Evolutionary conservation across 23 tunicate species (phyloP), one percentile per base, ranked within the genome.

Genomic region (Halocynthia aurantium): DNA sequence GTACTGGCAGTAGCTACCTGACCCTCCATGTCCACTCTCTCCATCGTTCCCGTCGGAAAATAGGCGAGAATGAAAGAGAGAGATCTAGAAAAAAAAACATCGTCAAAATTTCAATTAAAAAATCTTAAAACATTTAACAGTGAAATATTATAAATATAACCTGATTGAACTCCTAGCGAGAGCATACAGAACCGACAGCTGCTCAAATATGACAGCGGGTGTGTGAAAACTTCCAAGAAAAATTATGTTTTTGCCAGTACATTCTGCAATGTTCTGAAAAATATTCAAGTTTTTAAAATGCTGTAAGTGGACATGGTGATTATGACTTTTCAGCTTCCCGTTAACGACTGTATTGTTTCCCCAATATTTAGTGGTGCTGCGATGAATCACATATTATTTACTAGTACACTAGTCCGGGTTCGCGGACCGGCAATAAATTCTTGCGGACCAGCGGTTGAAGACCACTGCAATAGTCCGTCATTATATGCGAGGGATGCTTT

Each of bases 21-120:
- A 9, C 96, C 96, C 52, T 89, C 96, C 13, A 80, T 79, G 76
- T 89, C 96, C 18, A 84, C 84, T 61, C 96, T 76, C 55, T 89
- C 96, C 96, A 89, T 89, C 7, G 96, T 89, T 6, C 96, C 96
- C 75, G 96, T 89, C 12, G 87, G 87, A 84, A 84, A 89, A 57
- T 78, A 89, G 31, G 96, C 88, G 31, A 89, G 85, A 22, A 89
- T 54, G 68, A 89, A 89, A 7, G 88, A 84, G 49, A 89, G 70
- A 6, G 96, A 89, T 65, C 88, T 85, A 61, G 20, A 76, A 31
- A 4, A 31, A 31, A 31, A 31, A 76, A 5, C 50, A 18, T 9
- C 0, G 0, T 21, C 6, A 5, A 52, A 69, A 69, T 6, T 12
- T 19, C 8, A 62, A 50, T 50, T 64, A 0, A 58, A 11, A 12